Evolutionary conservation across 2,888 invertebrate genomes (phyloP).

Genomic region (Sarcophaga carnaria): DNA sequence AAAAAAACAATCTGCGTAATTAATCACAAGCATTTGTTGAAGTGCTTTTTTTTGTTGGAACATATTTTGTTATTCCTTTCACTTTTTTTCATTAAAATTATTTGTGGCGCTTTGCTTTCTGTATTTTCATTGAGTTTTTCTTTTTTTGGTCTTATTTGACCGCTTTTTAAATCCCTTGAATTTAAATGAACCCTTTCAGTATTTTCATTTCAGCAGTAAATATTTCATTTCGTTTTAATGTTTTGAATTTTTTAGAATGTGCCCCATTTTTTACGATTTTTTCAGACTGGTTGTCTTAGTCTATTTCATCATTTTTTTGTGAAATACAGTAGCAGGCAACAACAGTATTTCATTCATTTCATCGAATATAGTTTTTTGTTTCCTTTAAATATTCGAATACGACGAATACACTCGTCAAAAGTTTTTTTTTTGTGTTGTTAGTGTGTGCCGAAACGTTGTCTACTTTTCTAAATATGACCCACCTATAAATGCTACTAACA

Average conservation of each 20-base stretch:
- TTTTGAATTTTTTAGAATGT: conserved; percentile 1
- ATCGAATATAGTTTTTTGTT: neutral
- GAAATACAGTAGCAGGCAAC: neutral
- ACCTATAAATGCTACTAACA: too few species aligned
- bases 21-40: conserved; percentile 47
- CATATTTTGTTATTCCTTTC: neutral
- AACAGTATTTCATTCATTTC: conserved; percentile 9
- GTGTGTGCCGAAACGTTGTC: too few species aligned
- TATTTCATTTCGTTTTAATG: conserved; percentile 46
- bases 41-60: neutral
- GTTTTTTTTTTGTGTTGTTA: neutral
- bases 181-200: conserved; percentile 6
- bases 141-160: conserved; percentile 1
- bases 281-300: neutral
- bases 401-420: conserved; percentile 25
- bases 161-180: conserved; percentile 15
- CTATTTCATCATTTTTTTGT: conserved; percentile 25
- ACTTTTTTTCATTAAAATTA: neutral
- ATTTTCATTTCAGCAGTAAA: conserved; percentile 19
- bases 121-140: neutral
- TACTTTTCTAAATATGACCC: too few species aligned
- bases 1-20: conserved; percentile 34
- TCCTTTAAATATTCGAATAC: neutral
- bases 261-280: neutral
- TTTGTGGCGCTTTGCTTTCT: too few species aligned